Base-by-base conservation (phyloP, 2,797 vertebrate genomes). In the Trichosurus vulpecula region DNA sequence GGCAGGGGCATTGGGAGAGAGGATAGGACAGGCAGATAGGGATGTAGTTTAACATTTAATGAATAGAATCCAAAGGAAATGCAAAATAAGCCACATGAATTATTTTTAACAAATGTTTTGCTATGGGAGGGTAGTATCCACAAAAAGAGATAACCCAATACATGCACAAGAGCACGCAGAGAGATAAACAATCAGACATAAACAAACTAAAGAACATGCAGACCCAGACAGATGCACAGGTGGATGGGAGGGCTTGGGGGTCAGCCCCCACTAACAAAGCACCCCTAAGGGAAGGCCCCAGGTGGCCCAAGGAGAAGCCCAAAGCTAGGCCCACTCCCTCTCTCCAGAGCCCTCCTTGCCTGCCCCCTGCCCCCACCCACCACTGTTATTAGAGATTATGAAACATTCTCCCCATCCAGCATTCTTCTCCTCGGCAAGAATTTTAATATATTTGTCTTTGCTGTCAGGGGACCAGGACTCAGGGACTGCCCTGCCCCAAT, bases 401-500 rank as follows among this genome's bases (percentile, higher is more conserved):
- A 99, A 98, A 98, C 98, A 97, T 97, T 98, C 98, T 98, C 98
- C 97, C 97, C 97, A 98, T 98, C 98, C 98, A 9, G 98, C 99
- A 99, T 99, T 99, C 98, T 99, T 99, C 98, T 98, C 98, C 94
- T 93, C 98, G 97, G 98, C 98, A 99, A 99, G 99, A 99, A 99
- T 99, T 99, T 99, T 99, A 99, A 99, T 99, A 98, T 99, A 99
- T 99, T 99, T 99, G 98, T 99, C 98, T 99, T 99, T 99, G 98
- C 98, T 98, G 98, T 98, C 98, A 98, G 98, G 98, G 98, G 98
- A 99, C 97, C 97, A 94, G 94, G 91, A 95, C 96, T 97, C 96
- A 96, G 97, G 97, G 97, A 98, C 97, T 92, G 97, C 97, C 97
- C 97, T 97, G 96, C 96, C 52, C 96, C 93, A 94, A 94, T 96